Evolutionary conservation across 2,888 invertebrate species (phyloP), one percentile per base, ranked within the genome.

Genomic region (Stramonita haemastoma): DNA sequence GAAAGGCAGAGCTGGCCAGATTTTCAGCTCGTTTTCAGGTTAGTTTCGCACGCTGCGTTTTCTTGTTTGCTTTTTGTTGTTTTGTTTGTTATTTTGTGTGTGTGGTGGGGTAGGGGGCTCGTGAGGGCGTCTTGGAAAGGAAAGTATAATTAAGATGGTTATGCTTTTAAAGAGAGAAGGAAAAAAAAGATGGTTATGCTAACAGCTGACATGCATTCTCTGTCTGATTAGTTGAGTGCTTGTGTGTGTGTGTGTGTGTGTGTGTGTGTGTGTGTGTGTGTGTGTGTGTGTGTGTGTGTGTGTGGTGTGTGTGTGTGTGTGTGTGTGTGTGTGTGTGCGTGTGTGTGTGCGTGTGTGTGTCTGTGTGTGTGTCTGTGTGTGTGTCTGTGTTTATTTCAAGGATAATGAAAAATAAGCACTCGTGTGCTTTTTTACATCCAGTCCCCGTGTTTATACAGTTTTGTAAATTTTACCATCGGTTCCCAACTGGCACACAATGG

Each of bases 11-110:
- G 77, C 77, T 79, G 34, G 34, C 77, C 32, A 79, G 77, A 15
- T 79, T 79, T 79, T 32, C 34, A 34, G 77, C 77, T 79, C 77
- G 77, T 79, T 79, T 32, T 79, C 13, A 79, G 77, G 77, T 79
- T 34, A 32, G 32, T 79, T 79, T 79, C 77, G 77, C 32, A 32
- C 5, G 32, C 77, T 17, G 32, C 32, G 77, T 79, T 26, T 46
- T 83, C 22, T 83, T 22, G 46, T 46, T 46, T 46, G 46, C 4
- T 46, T 46, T 46, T 46, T 46, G 46, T 46, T 46, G 46, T 46
- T 46, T 46, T 46, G 46, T 46, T 46, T 46, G 2, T 46, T 46
- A 5, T 46, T 46, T 46, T 46, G 46, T 2, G 46, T 2, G 46
- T 2, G 46, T 2, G 46, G 46, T 2, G 46, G 46, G 46, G 46